Conservation (phyloP, 2,113 vertebrate species). For the Megaceryle torquata region DNA sequence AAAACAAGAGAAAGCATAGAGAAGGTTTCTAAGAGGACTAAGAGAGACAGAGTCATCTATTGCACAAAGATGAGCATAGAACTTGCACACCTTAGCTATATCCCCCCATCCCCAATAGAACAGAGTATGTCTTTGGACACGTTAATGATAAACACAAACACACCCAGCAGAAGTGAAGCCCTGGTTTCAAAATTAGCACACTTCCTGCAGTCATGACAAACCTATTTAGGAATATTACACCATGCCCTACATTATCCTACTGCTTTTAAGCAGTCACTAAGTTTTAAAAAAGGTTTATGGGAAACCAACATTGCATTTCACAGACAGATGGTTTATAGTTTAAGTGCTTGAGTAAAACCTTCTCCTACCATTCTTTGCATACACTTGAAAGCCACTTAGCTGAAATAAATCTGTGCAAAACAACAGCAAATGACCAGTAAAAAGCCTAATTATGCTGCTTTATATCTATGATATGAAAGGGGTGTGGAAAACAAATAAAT, state of each 20-base stretch:
- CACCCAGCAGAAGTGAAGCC: not conserved
- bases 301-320: conserved; percentile 16
- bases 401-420: conserved; percentile 40
- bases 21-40: not conserved
- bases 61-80: not conserved
- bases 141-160: not conserved
- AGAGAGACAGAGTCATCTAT: not conserved
- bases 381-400: conserved; percentile 23
- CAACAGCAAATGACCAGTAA: conserved; percentile 42
- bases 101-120: fast-evolving
- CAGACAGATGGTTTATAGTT: not conserved
- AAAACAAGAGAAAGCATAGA: not conserved
- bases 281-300: not conserved
- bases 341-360: conserved; percentile 24
- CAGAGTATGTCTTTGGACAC: not conserved
- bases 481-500: not conserved
- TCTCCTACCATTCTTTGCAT: conserved; percentile 2
- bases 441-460: conserved; percentile 40
- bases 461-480: not conserved
- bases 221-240: not conserved
- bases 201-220: not conserved
- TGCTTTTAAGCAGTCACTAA: conserved; percentile 14
- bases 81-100: not conserved
- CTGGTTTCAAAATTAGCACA: not conserved
- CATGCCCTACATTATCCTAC: not conserved